Base-by-base conservation (phyloP, 2,797 vertebrate species). In the Anisognathus igniventris region DNA sequence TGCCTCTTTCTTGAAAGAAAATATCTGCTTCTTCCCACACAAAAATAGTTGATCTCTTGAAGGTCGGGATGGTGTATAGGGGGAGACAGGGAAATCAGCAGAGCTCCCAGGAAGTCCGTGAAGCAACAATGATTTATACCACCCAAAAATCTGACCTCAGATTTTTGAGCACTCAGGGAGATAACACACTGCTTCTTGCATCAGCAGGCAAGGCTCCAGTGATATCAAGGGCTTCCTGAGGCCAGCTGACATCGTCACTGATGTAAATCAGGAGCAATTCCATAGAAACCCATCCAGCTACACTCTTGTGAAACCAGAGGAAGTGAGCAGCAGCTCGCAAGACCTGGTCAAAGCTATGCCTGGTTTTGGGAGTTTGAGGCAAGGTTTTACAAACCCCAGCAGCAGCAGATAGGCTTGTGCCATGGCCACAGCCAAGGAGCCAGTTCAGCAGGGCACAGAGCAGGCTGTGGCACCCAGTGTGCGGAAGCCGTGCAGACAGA, bases 1-100 rank as follows among this genome's bases (percentile, higher is more conserved):
- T 64, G 53, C 72, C 57, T 96, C 81, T 86, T 96, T 96, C 95
- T 90, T 83, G 76, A 96, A 95, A 96, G 80, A 95, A 92, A 94
- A 53, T 87, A 92, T 94, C 82, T 95, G 87, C 75, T 84, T 81
- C 95, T 96, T 95, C 92, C 96, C 95, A 95, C 96, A 94, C 83
- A 96, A 94, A 92, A 95, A 94, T 44, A 92, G 61, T 90, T 78
- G 44, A 67, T 96, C 27, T 21, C 54, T 94, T 92, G 90, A 96
- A 96, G 90, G 85, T 87, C 25, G 1, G 48, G 68, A 91, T 77
- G 73, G 86, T 82, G 57, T 67, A 65, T 15, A 64, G 25, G 75
- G 88, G 53, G n/a, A 93, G 62, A 76, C 62, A 54, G 12, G 58
- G 61, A 91, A 64, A 91, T 80, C 94, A 74, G 86, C 67, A 89